Conservation (phyloP, 2,888 invertebrate genomes). For the Julus scanicus region DNA sequence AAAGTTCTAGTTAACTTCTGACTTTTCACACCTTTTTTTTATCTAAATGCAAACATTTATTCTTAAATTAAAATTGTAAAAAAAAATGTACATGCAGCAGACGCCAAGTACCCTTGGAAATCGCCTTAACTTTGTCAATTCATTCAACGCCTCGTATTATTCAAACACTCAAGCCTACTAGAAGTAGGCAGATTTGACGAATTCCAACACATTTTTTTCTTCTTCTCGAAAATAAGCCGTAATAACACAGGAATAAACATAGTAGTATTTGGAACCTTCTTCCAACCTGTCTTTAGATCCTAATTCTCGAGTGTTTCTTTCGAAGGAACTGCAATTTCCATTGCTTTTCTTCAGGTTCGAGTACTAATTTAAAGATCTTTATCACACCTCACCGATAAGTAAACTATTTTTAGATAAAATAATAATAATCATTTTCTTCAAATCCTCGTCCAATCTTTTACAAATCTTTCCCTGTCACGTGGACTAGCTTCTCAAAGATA, state of each 20-base stretch:
- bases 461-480: not conserved
- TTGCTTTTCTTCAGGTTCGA: constrained; percentile 15
- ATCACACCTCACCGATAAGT: not conserved
- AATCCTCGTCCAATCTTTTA: not conserved
- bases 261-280: not conserved
- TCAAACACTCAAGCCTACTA: not conserved
- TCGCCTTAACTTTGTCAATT: not conserved
- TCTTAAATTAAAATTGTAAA: too few relatives aligned
- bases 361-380: constrained; percentile 1
- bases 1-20: too few relatives aligned
- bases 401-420: not conserved
- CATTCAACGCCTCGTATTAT: not conserved
- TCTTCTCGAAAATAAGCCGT: not conserved
- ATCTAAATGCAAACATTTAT: too few relatives aligned
- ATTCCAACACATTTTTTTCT: not conserved
- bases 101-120: not conserved
- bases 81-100: too few relatives aligned
- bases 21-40: too few relatives aligned
- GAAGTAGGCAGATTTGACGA: constrained; percentile 34
- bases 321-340: not conserved
- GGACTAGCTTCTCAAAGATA: not conserved
- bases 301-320: constrained; percentile 7
- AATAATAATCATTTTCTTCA: not conserved
- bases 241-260: not conserved
- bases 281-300: not conserved